These are phyloP conservation scores for Triplophysa dalaica DNA, from an alignment of 2,113 vertebrate species.

Conservation along the genomic window DNA sequence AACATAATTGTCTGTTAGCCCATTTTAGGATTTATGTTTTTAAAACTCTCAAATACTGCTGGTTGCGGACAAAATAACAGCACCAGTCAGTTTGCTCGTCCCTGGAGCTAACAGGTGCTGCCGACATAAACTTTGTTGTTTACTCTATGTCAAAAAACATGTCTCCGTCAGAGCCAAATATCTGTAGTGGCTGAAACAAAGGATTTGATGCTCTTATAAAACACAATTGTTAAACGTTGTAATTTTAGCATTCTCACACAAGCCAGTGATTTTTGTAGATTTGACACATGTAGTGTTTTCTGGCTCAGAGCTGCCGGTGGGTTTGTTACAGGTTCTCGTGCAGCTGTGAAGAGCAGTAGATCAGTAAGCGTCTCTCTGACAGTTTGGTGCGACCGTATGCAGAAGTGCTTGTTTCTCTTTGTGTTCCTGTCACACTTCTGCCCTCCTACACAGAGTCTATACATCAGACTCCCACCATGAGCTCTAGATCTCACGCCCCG, in stretches of 20 bases:
- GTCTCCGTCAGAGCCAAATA: not conserved
- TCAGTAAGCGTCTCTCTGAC: constrained; percentile 4
- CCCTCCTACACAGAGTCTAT: constrained; percentile 22
- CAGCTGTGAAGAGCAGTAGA: constrained; percentile 25
- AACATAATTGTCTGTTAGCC: too few relatives aligned
- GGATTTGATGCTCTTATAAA: not conserved
- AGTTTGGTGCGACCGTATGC: constrained; percentile 20
- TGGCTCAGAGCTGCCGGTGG: not conserved
- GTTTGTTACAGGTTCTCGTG: not conserved
- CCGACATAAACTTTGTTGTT: too few relatives aligned
- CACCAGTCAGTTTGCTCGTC: too few relatives aligned
- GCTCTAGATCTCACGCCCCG: not conserved
- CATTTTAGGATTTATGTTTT: too few relatives aligned
- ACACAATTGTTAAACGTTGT: not conserved
- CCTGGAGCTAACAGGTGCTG: too few relatives aligned
- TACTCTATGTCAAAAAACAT: too few relatives aligned
- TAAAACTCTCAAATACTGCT: too few relatives aligned
- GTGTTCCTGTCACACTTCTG: constrained; percentile 2
- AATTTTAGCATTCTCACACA: not conserved
- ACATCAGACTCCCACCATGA: constrained; percentile 20
- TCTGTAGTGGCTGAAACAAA: not conserved
- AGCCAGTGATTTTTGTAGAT: not conserved
- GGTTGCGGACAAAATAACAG: too few relatives aligned
- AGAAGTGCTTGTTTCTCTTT: constrained; percentile 7
- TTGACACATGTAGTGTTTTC: not conserved